phyloP scores from a whole-genome alignment of 2,888 invertebrate genomes.

The Drosophila kokeensis region DNA sequence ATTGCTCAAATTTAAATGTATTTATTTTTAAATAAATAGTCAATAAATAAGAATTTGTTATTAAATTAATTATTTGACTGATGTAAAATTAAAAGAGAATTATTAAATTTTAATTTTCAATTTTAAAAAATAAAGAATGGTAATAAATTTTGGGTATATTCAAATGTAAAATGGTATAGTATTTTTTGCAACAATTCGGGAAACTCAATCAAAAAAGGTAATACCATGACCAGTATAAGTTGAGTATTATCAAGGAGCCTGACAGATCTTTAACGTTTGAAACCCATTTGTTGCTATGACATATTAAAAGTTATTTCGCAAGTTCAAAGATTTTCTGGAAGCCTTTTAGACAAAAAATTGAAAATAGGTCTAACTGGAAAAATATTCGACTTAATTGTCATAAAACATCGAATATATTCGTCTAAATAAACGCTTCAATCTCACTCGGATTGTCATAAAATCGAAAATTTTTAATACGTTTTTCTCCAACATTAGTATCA shows the following conservation, averaged over 20 bases:
- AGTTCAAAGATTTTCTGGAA: neutral
- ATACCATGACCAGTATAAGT: neutral
- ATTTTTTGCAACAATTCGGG: neutral
- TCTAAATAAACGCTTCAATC: neutral
- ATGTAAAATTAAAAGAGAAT: neutral
- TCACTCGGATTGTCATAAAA: neutral
- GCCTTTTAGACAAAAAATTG: neutral
- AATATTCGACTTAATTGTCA: neutral
- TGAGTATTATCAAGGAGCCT: too few species aligned
- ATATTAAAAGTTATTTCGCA: neutral
- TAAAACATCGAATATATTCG: neutral
- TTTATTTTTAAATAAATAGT: too few species aligned
- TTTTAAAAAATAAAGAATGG: too few species aligned
- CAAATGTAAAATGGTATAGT: neutral
- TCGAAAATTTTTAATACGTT: neutral
- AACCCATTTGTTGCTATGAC: neutral
- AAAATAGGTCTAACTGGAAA: neutral
- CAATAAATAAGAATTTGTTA: too few species aligned
- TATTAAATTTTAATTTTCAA: too few species aligned
- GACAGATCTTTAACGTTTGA: accelerated
- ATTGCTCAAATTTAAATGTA: neutral
- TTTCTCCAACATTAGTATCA: neutral
- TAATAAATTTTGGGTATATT: neutral
- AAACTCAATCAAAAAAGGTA: neutral
- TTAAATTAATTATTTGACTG: too few species aligned